A percentile compares a stretch with the other conserved stretches of the same genome.
These are phyloP conservation scores for Tinea pellionella DNA, from an alignment of 2,888 invertebrate species.

Conservation along the genomic window DNA sequence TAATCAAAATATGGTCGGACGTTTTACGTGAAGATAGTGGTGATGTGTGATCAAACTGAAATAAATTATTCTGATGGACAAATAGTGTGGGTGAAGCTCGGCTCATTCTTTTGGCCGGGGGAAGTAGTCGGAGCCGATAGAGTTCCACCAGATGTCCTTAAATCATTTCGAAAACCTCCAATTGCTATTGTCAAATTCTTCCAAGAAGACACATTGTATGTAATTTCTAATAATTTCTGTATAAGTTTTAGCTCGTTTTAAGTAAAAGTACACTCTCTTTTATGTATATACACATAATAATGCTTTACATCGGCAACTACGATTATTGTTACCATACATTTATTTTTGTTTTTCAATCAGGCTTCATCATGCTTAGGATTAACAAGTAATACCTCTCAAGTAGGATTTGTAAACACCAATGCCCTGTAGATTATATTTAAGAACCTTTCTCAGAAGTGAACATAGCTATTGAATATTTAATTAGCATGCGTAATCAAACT, in stretches of 20 bases:
- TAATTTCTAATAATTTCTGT: slow-evolving; percentile 21
- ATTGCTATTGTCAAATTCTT: slow-evolving; percentile 87
- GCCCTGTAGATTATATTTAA: no score
- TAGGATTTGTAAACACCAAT: no score
- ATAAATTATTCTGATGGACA: slow-evolving; percentile 78
- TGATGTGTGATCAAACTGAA: slow-evolving; percentile 79
- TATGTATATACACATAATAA: slow-evolving; percentile 17
- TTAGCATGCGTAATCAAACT: no score
- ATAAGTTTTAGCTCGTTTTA: slow-evolving; percentile 10
- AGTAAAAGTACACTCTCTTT: slow-evolving; percentile 14
- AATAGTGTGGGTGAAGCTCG: slow-evolving; percentile 87
- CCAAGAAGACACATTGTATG: slow-evolving; percentile 86
- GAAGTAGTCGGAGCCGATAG: slow-evolving; percentile 75
- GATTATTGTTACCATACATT: no score
- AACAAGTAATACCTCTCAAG: no score
- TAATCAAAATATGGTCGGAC: slow-evolving; percentile 61
- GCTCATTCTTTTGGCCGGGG: slow-evolving; percentile 88
- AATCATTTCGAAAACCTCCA: slow-evolving; percentile 76
- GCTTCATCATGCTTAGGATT: no score
- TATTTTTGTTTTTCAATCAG: no score
- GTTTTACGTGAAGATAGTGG: slow-evolving; percentile 51
- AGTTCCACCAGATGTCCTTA: slow-evolving; percentile 75
- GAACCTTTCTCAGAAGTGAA: no score
- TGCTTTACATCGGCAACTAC: slow-evolving; percentile 3
- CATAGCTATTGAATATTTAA: no score